These are phyloP conservation scores for Liasis olivaceus DNA, from an alignment of 2,797 vertebrate genomes.

Conservation along the genomic window DNA sequence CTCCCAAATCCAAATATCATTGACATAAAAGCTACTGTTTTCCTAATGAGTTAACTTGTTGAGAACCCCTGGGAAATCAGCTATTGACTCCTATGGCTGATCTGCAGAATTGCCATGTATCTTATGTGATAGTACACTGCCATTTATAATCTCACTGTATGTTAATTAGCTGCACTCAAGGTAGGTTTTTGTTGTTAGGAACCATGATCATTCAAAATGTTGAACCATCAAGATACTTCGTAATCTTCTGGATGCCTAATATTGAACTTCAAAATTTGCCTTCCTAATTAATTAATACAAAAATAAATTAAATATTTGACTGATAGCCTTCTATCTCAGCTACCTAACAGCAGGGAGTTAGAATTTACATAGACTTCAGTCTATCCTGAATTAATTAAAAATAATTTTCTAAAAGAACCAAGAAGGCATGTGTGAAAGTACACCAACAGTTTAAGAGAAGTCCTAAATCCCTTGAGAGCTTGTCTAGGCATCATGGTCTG, in stretches of 20 bases:
- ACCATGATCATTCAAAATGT: background rate
- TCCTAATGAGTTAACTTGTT: slow-evolving; percentile 1
- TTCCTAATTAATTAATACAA: background rate
- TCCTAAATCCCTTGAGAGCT: background rate
- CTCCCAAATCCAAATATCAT: background rate
- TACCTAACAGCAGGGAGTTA: background rate
- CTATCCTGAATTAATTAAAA: background rate
- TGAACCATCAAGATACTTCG: background rate
- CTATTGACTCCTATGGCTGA: slow-evolving; percentile 7
- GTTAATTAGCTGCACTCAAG: background rate
- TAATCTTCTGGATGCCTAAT: background rate
- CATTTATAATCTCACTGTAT: slow-evolving; percentile 5
- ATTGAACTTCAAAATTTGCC: background rate
- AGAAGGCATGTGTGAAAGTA: background rate
- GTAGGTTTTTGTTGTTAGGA: background rate
- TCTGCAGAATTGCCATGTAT: slow-evolving; percentile 15
- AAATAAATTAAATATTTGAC: background rate
- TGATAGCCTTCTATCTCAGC: background rate
- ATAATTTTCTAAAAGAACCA: background rate
- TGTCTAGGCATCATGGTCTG: background rate
- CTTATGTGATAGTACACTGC: background rate
- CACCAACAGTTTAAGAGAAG: background rate
- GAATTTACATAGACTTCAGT: background rate
- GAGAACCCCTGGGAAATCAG: background rate
- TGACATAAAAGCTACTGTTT: slow-evolving; percentile 30